These are phyloP conservation scores for Drosophila colorata DNA, from an alignment of 2,888 invertebrate genomes.

Conservation along the genomic window DNA sequence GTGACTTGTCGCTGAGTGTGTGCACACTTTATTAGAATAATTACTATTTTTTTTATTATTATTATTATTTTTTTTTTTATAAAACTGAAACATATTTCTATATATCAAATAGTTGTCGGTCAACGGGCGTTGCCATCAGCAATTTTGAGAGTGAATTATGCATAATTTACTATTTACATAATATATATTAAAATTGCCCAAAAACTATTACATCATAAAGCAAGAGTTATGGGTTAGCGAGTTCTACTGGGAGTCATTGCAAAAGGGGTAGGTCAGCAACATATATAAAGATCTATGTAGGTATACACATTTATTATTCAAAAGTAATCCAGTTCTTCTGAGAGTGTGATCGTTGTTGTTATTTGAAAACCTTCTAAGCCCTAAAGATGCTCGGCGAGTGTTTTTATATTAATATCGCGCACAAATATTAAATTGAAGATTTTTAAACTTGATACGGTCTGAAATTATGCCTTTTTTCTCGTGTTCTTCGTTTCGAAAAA, in stretches of 20 bases:
- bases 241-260: background rate
- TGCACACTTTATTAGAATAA: conserved; percentile 75
- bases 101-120: conserved; percentile 2
- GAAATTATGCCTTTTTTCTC: too few relatives aligned
- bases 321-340: too few relatives aligned
- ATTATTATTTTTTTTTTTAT: background rate
- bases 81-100: conserved; percentile 30
- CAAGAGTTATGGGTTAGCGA: conserved; percentile 24
- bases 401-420: too few relatives aligned
- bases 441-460: too few relatives aligned
- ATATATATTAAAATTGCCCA: conserved; percentile 6
- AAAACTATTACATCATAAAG: conserved; percentile 43
- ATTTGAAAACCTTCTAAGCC: too few relatives aligned
- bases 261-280: conserved; percentile 39
- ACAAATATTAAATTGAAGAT: too few relatives aligned
- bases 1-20: conserved; percentile 54
- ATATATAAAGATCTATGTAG: background rate
- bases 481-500: background rate
- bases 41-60: conserved; percentile 47
- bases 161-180: conserved; percentile 46
- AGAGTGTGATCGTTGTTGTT: too few relatives aligned
- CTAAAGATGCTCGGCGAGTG: too few relatives aligned
- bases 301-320: too few relatives aligned
- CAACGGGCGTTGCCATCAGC: conserved; percentile 62
- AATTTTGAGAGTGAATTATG: conserved; percentile 29